phyloP scores from a whole-genome alignment of 2,888 invertebrate species.

The Drosophila rellima region DNA sequence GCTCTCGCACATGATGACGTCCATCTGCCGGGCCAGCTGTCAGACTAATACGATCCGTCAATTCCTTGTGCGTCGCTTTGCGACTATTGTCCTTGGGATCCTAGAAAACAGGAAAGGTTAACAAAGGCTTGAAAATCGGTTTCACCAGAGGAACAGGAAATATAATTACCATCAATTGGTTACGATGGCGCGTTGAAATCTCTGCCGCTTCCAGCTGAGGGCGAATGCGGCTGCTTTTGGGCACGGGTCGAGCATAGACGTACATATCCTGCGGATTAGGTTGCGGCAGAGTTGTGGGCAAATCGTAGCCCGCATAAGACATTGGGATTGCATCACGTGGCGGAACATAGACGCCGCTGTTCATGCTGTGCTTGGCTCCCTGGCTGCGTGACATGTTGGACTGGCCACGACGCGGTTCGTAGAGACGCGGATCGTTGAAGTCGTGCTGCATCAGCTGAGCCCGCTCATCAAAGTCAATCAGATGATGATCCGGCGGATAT shows the following conservation, averaged over 20 bases:
- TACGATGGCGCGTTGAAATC: conserved; percentile 53
- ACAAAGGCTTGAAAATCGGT: too few relatives aligned
- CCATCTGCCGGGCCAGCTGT: conserved; percentile 48
- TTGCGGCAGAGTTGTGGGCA: conserved; percentile 55
- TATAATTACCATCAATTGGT: conserved; percentile 62
- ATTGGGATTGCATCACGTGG: conserved; percentile 49
- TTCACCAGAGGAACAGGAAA: too few relatives aligned
- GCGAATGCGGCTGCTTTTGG: conserved; percentile 62
- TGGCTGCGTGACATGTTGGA: conserved; percentile 22
- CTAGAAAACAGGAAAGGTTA: conserved; percentile 24
- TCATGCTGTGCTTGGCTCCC: conserved; percentile 20
- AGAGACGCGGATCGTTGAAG: conserved; percentile 69
- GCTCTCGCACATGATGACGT: conserved; percentile 52
- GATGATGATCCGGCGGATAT: conserved; percentile 81
- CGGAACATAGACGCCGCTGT: conserved; percentile 51
- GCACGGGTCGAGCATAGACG: conserved; percentile 79
- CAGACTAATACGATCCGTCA: conserved; percentile 69
- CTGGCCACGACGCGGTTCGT: conserved; percentile 42
- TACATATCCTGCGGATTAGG: conserved; percentile 70
- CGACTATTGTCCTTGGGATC: conserved; percentile 76
- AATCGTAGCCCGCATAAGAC: conserved; percentile 53
- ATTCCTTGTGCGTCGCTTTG: conserved; percentile 76
- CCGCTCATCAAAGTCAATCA: conserved; percentile 84
- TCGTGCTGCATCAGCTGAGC: conserved; percentile 77
- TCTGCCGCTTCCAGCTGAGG: conserved; percentile 47